These are phyloP conservation scores for Oscheius onirici DNA, from an alignment of 2,888 invertebrate genomes.

Conservation along the genomic window DNA sequence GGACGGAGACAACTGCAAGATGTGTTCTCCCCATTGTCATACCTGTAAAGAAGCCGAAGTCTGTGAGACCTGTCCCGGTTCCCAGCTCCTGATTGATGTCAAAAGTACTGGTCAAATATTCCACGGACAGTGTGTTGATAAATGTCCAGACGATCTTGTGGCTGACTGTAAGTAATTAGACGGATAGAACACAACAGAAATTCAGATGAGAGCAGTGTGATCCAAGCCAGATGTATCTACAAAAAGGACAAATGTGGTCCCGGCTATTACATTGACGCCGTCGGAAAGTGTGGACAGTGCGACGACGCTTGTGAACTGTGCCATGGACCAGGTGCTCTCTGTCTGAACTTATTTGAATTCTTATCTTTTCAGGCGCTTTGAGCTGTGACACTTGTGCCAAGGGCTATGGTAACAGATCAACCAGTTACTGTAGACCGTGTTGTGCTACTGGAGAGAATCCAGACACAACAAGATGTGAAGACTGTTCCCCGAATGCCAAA, in stretches of 20 bases:
- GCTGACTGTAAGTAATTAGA: conserved; percentile 66
- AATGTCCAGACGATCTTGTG: conserved; percentile 67
- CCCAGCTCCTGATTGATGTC: conserved; percentile 67
- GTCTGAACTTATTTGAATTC: background rate
- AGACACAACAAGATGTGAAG: conserved; percentile 50
- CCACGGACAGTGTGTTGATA: conserved; percentile 70
- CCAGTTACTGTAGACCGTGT: conserved; percentile 69
- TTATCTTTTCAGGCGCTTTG: conserved; percentile 50
- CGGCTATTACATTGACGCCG: conserved; percentile 64
- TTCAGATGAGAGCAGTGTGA: conserved; percentile 65
- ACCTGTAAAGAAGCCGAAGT: conserved; percentile 66
- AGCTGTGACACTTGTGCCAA: conserved; percentile 64
- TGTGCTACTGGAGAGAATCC: conserved; percentile 51
- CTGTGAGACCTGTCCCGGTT: conserved; percentile 69
- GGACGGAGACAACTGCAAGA: conserved; percentile 67
- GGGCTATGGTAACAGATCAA: conserved; percentile 63
- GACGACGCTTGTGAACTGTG: conserved; percentile 66
- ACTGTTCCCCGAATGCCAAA: conserved; percentile 43
- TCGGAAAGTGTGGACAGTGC: conserved; percentile 61
- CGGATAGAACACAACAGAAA: background rate
- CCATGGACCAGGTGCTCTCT: conserved; percentile 57
- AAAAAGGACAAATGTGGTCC: conserved; percentile 63
- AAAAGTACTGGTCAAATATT: conserved; percentile 64
- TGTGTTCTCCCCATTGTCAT: conserved; percentile 65
- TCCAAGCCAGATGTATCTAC: conserved; percentile 68